Evolutionary conservation across 2,113 vertebrate species (phyloP).

Genomic region (Mungos mungo): DNA sequence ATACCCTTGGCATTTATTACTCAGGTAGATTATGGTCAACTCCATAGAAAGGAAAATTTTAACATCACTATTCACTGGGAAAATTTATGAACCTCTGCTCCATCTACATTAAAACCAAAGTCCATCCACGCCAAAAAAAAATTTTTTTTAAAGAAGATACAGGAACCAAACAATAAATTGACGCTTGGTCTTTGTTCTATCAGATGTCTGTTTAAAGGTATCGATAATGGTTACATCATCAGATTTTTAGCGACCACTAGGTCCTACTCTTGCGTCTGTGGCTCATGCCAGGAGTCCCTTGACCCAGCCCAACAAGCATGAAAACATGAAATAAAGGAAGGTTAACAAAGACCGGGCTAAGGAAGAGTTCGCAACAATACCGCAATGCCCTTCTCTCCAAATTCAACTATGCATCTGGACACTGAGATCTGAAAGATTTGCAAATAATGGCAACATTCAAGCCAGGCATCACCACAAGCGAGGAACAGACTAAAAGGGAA

Average conservation of each 20-base stretch:
- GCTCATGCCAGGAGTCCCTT: slow-evolving; percentile 75
- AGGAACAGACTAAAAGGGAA: slow-evolving; percentile 5
- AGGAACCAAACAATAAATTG: slow-evolving; percentile 58
- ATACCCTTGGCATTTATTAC: background rate
- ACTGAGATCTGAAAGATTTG: background rate
- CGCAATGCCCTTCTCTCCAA: background rate
- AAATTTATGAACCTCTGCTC: slow-evolving; percentile 13
- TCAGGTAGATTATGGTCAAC: slow-evolving; percentile 19
- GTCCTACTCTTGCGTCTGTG: slow-evolving; percentile 74
- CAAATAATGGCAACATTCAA: slow-evolving; percentile 16
- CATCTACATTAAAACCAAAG: background rate
- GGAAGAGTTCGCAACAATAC: slow-evolving; percentile 59
- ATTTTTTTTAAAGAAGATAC: background rate
- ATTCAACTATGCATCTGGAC: background rate
- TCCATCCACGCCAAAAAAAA: background rate
- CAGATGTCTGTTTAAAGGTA: slow-evolving; percentile 71
- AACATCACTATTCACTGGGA: background rate
- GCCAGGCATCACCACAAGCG: slow-evolving; percentile 56
- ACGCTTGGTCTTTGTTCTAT: slow-evolving; percentile 81
- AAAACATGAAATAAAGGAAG: slow-evolving; percentile 86
- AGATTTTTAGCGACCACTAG: slow-evolving; percentile 66
- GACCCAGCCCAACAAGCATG: slow-evolving; percentile 84
- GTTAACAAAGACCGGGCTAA: slow-evolving; percentile 88
- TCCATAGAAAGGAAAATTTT: slow-evolving; percentile 16
- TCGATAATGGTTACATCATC: slow-evolving; percentile 80